Percentiles rank a stretch among this genome's conserved stretches.
Conservation (phyloP, 2,797 vertebrate species). For the Smutsia gigantea region DNA sequence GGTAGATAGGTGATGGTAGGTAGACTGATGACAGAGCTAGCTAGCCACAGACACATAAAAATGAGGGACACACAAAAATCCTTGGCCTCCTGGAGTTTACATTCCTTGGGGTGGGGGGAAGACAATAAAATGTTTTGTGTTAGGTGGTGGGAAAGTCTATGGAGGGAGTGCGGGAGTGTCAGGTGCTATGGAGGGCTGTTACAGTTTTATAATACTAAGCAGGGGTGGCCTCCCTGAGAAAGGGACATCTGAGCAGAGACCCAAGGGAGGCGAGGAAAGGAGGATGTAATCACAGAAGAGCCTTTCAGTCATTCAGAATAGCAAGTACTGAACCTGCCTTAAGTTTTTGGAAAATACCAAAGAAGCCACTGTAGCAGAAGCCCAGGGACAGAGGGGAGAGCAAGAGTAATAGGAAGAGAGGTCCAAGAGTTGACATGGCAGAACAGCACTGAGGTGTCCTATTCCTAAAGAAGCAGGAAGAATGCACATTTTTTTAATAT, state of each 20-base stretch:
- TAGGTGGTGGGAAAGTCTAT: rapidly evolving
- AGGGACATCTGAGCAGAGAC: not conserved
- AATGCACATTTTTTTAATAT: not conserved
- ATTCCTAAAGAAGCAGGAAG: not conserved
- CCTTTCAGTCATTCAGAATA: not conserved
- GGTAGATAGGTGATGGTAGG: not conserved
- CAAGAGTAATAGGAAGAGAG: too few species aligned
- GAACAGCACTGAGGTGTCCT: not conserved
- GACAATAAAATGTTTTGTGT: not conserved
- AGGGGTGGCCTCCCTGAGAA: not conserved
- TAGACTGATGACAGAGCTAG: not conserved
- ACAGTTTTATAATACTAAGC: not conserved
- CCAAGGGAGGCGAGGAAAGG: not conserved
- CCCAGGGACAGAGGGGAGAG: not conserved
- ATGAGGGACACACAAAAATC: too few species aligned
- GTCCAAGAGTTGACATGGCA: not conserved
- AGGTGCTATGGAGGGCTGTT: rapidly evolving
- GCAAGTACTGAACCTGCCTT: not conserved
- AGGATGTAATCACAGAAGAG: not conserved
- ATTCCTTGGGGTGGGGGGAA: not conserved
- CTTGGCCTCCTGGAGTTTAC: not conserved
- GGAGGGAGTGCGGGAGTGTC: not conserved
- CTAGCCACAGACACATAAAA: not conserved
- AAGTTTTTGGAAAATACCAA: not conserved
- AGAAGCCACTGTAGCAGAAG: not conserved